These are phyloP conservation scores for Tangara arthus DNA, from an alignment of 2,797 vertebrate species.

Conservation along the genomic window DNA sequence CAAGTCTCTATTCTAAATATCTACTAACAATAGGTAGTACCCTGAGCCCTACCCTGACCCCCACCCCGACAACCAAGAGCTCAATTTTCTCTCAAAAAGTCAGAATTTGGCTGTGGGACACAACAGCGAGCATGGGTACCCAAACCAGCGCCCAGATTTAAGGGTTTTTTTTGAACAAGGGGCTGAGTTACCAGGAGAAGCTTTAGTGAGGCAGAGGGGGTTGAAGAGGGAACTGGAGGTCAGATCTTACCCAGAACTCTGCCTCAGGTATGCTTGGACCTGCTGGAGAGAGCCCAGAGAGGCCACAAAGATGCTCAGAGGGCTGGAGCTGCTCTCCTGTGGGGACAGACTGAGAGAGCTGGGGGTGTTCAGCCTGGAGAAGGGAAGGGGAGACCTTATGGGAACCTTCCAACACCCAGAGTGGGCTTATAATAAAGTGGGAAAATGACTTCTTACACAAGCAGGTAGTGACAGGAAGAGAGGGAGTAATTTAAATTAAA, in stretches of 20 bases:
- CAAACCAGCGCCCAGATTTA: fast-evolving
- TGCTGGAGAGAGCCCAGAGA: not conserved
- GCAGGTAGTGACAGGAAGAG: not conserved
- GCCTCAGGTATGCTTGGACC: fast-evolving
- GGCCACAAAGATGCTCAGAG: not conserved
- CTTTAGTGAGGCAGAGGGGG: not conserved
- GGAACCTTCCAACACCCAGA: not conserved
- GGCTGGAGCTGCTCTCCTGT: not conserved
- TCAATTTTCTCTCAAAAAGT: fast-evolving
- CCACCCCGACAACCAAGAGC: fast-evolving
- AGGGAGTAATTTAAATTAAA: not conserved
- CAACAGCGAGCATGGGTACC: fast-evolving
- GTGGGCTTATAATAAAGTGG: not conserved
- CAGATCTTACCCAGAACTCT: not conserved
- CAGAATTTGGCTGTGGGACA: not conserved
- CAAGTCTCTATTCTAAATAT: not conserved
- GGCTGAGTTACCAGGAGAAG: not conserved
- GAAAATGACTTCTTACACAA: not conserved
- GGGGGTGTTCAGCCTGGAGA: not conserved
- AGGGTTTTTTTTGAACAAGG: not conserved
- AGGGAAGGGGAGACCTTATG: not conserved
- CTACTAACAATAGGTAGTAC: not conserved
- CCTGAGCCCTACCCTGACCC: not conserved
- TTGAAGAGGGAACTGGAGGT: not conserved
- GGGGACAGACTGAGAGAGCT: not conserved